These are phyloP conservation scores for Coecobrya sp. DNA, from an alignment of 2,888 invertebrate genomes.

Conservation along the genomic window DNA sequence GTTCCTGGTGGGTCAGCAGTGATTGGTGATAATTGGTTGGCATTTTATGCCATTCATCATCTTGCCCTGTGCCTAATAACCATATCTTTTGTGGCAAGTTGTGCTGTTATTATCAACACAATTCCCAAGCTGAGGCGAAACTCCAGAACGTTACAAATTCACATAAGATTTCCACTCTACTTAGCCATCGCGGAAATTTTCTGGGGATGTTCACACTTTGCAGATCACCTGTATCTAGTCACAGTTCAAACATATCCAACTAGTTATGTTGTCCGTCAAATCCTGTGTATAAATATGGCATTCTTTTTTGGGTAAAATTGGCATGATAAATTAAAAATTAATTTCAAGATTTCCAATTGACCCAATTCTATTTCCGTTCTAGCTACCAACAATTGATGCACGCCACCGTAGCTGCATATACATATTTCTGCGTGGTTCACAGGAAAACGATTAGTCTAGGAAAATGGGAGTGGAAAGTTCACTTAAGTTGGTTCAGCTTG, in stretches of 20 bases:
- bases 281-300: constrained; percentile 73
- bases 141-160: no score
- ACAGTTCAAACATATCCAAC: constrained; percentile 40
- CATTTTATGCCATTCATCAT: constrained; percentile 71
- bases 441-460: constrained; percentile 50
- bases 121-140: no score
- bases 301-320: constrained; percentile 70
- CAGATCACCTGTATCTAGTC: constrained; percentile 69
- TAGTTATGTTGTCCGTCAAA: background rate
- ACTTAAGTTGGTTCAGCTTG: constrained; percentile 3
- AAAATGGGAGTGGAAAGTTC: constrained; percentile 68
- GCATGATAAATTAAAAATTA: background rate
- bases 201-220: constrained; percentile 76
- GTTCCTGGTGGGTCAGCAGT: constrained; percentile 44
- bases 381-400: constrained; percentile 79
- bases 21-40: constrained; percentile 53
- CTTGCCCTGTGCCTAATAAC: constrained; percentile 43
- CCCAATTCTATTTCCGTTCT: background rate
- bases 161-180: constrained; percentile 75
- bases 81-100: constrained; percentile 54
- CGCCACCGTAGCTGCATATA: constrained; percentile 60
- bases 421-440: constrained; percentile 65
- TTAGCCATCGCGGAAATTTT: constrained; percentile 69
- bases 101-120: no score
- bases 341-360: no score